phyloP scores from a whole-genome alignment of 1,140 invertebrate genomes.

The Tetramorium alpestre region DNA sequence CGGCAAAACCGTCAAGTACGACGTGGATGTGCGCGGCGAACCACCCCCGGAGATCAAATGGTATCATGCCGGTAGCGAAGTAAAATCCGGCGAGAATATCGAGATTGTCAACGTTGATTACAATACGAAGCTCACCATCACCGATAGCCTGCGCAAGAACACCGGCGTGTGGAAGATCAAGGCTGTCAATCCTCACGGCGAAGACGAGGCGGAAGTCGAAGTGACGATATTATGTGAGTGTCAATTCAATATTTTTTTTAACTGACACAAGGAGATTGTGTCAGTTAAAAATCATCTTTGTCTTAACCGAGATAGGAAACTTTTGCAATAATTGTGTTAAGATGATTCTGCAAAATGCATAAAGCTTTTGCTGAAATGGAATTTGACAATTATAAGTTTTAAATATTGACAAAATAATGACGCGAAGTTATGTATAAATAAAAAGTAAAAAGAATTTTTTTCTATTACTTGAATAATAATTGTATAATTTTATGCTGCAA shows the following conservation, averaged over 20 bases:
- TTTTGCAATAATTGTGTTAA: too few species aligned
- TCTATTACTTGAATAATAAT: too few species aligned
- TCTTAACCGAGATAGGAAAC: too few species aligned
- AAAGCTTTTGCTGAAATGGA: too few species aligned
- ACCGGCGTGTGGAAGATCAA: conserved; percentile 96
- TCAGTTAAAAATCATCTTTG: too few species aligned
- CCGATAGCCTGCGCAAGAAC: conserved; percentile 93
- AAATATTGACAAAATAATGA: too few species aligned
- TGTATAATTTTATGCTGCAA: too few species aligned
- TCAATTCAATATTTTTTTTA: neutral
- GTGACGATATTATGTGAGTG: conserved; percentile 94
- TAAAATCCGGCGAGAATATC: conserved; percentile 89
- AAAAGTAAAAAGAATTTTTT: too few species aligned
- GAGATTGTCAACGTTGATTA: conserved; percentile 96
- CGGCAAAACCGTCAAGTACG: conserved; percentile 96
- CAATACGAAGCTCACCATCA: conserved; percentile 96
- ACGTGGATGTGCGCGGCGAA: conserved; percentile 97
- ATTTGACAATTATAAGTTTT: too few species aligned
- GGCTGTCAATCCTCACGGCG: conserved; percentile 96
- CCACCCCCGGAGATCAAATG: conserved; percentile 97
- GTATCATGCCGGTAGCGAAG: conserved; percentile 88
- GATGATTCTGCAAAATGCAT: too few species aligned
- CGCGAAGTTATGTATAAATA: too few species aligned
- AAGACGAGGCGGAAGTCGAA: conserved; percentile 97
- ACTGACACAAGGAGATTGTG: neutral